A percentile compares a stretch with the other conserved stretches of the same genome.
These are phyloP conservation scores for Cotesia chilonis DNA, from an alignment of 1,140 invertebrate genomes.

Conservation along the genomic window DNA sequence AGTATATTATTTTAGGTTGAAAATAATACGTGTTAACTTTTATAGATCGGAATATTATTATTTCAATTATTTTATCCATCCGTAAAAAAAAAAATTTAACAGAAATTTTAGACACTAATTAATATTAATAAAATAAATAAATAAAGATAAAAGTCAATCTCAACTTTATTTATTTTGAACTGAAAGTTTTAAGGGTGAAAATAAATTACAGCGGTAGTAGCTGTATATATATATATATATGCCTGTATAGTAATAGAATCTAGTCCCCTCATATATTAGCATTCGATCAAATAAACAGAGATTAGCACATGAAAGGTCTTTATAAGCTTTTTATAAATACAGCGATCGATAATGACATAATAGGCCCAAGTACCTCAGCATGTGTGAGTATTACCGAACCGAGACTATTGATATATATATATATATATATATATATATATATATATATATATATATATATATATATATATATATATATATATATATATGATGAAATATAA, in stretches of 20 bases:
- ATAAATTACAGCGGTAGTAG: background rate
- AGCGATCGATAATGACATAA: conserved; percentile 34
- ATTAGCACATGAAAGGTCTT: conserved; percentile 57
- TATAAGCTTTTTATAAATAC: conserved; percentile 20
- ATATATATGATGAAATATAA: conserved; percentile 6
- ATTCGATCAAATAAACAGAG: conserved; percentile 56
- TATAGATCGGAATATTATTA: no score
- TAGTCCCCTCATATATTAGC: conserved; percentile 25
- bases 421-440: conserved; percentile 36
- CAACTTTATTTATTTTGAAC: no score
- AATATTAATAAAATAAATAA: no score
- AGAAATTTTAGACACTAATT: no score
- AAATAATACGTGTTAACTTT: no score
- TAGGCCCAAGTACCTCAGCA: conserved; percentile 21
- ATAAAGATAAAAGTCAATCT: no score
- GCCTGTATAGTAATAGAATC: background rate
- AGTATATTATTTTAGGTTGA: no score
- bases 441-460: conserved; percentile 33
- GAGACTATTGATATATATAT: conserved; percentile 28
- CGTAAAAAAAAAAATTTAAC: no score
- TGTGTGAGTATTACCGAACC: conserved; percentile 23
- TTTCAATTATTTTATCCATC: no score
- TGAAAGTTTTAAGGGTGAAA: no score
- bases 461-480: conserved; percentile 27
- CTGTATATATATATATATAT: no score